Evolutionary conservation across 2,888 invertebrate genomes (phyloP).

Genomic region (Chaitophorus viminalis): DNA sequence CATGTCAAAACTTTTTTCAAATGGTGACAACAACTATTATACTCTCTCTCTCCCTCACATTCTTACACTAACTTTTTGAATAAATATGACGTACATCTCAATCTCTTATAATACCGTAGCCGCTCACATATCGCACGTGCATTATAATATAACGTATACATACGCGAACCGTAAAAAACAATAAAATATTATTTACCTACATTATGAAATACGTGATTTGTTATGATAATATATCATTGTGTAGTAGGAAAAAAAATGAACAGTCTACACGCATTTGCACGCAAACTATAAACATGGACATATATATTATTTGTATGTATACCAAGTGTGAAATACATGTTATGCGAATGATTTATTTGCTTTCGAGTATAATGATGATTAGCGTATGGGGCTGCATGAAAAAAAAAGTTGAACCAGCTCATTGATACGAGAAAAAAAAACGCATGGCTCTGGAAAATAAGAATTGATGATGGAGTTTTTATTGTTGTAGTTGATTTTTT

Average conservation of each 20-base stretch:
- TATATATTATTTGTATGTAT: background rate
- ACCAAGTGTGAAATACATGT: background rate
- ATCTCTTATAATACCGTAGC: background rate
- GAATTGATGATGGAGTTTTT: background rate
- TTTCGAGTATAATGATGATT: background rate
- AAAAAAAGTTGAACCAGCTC: background rate
- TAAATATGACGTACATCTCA: background rate
- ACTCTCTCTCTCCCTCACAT: too few relatives aligned
- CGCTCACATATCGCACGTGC: background rate
- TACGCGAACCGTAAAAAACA: background rate
- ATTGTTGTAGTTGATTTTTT: background rate
- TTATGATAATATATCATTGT: background rate
- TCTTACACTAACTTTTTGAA: too few relatives aligned
- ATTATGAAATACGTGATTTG: background rate
- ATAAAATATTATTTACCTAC: constrained; percentile 8
- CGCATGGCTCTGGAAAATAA: background rate
- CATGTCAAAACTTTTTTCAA: too few relatives aligned
- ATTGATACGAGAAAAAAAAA: constrained; percentile 4
- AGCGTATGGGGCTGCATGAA: background rate
- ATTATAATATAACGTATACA: background rate
- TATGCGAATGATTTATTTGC: constrained; percentile 2
- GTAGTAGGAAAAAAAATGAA: background rate
- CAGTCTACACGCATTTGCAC: too few relatives aligned
- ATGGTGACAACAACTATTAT: too few relatives aligned
- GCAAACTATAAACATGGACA: background rate